phyloP scores from a whole-genome alignment of 1,140 invertebrate genomes.

The Drosophila bocqueti region DNA sequence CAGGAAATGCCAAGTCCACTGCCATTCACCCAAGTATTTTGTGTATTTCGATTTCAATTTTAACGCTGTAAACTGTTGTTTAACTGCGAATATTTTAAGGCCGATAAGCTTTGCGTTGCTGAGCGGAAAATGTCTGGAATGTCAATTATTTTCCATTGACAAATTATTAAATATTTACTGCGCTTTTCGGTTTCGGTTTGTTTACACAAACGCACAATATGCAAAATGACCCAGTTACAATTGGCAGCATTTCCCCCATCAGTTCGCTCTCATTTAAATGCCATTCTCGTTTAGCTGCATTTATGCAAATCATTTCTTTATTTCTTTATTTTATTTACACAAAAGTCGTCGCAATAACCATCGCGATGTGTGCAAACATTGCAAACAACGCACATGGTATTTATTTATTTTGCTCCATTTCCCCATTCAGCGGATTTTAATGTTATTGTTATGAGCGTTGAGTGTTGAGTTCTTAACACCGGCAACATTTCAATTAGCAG shows the following conservation, averaged over 20 bases:
- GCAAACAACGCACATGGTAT: slow-evolving; percentile 36
- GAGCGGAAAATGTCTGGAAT: slow-evolving; percentile 7
- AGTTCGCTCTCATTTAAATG: slow-evolving; percentile 46
- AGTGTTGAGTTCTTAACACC: slow-evolving; percentile 19
- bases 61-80: neutral
- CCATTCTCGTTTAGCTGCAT: slow-evolving; percentile 30
- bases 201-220: neutral
- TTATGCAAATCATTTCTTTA: slow-evolving; percentile 42
- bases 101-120: slow-evolving; percentile 1
- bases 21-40: neutral
- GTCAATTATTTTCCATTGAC: slow-evolving; percentile 3
- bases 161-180: slow-evolving; percentile 20
- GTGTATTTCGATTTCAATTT: slow-evolving; percentile 15
- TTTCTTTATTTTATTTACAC: slow-evolving; percentile 55
- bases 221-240: slow-evolving; percentile 9
- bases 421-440: slow-evolving; percentile 35
- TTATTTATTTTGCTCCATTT: slow-evolving; percentile 60
- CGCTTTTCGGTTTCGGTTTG: neutral
- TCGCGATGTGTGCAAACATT: slow-evolving; percentile 10
- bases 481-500: slow-evolving; percentile 48
- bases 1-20: slow-evolving; percentile 9
- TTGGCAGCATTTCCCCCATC: slow-evolving; percentile 14
- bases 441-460: slow-evolving; percentile 23
- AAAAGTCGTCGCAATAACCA: slow-evolving; percentile 42
- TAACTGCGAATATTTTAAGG: neutral